Conservation (phyloP, 2,113 vertebrate species). For the Steatornis caripensis region DNA sequence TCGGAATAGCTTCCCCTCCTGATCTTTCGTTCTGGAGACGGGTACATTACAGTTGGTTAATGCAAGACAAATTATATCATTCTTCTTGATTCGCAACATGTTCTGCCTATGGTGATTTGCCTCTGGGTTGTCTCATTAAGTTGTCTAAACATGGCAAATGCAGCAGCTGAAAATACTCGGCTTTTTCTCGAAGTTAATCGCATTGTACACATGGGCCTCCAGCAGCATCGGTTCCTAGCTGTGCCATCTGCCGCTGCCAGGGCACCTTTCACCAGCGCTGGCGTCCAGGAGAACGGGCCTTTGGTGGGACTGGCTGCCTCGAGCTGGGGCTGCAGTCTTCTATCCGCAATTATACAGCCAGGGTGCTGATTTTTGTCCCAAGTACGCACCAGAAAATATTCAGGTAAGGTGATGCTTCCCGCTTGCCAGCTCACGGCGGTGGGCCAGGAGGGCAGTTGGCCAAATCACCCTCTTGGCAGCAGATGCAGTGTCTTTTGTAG, state of each 20-base stretch:
- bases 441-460: not conserved
- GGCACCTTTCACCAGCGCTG: not conserved
- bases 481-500: not conserved
- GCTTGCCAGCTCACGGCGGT: fast-evolving
- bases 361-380: not conserved
- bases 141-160: constrained; percentile 52
- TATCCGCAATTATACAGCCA: fast-evolving
- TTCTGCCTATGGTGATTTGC: constrained; percentile 53
- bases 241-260: not conserved
- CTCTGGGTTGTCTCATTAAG: constrained; percentile 61
- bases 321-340: not conserved
- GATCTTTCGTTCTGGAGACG: not conserved
- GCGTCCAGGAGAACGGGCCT: not conserved
- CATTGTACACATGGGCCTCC: not conserved
- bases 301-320: not conserved
- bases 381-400: fast-evolving
- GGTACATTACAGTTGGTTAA: constrained; percentile 31
- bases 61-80: constrained; percentile 63
- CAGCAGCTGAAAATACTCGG: not conserved
- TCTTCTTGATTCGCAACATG: constrained; percentile 42
- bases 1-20: constrained; percentile 19
- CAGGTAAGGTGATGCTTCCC: not conserved
- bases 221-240: not conserved
- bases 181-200: not conserved
- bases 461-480: not conserved